Conservation (phyloP, 1,140 invertebrate genomes). For the Lepidurus apus region DNA sequence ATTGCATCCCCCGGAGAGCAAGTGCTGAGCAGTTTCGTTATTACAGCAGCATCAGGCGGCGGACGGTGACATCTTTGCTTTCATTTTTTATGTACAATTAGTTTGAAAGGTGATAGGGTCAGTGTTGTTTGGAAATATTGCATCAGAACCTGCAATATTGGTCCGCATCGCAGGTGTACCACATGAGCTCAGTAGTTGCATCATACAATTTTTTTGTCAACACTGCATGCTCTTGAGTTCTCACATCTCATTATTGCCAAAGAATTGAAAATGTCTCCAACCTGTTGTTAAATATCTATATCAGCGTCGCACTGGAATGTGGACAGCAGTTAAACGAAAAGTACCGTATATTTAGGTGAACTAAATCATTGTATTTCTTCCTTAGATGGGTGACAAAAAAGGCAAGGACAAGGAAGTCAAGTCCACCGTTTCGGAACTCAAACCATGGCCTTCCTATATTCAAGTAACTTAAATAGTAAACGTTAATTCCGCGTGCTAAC, state of each 20-base stretch:
- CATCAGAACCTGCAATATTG: not conserved
- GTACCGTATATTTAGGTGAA: not conserved
- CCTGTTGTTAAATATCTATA: too few species aligned
- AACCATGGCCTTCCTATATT: constrained; percentile 71
- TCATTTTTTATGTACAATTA: not conserved
- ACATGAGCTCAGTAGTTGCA: not conserved
- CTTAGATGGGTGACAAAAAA: constrained; percentile 26
- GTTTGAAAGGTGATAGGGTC: not conserved
- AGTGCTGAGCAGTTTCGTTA: constrained; percentile 6
- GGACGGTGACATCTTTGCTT: constrained; percentile 13
- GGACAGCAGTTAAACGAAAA: too few species aligned
- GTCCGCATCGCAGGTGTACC: not conserved
- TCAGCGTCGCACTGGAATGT: too few species aligned
- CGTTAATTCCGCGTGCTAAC: not conserved
- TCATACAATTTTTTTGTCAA: not conserved
- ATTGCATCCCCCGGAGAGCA: constrained; percentile 7
- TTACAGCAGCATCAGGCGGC: constrained; percentile 20
- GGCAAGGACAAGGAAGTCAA: constrained; percentile 50
- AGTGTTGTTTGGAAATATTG: not conserved
- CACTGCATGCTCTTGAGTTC: not conserved
- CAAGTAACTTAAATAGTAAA: constrained; percentile 43
- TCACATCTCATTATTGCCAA: not conserved
- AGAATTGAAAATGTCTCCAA: too few species aligned
- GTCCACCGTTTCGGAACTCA: constrained; percentile 56
- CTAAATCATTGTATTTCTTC: not conserved